These are phyloP conservation scores for Calosoma granatense DNA, from an alignment of 1,140 invertebrate genomes.

Conservation along the genomic window DNA sequence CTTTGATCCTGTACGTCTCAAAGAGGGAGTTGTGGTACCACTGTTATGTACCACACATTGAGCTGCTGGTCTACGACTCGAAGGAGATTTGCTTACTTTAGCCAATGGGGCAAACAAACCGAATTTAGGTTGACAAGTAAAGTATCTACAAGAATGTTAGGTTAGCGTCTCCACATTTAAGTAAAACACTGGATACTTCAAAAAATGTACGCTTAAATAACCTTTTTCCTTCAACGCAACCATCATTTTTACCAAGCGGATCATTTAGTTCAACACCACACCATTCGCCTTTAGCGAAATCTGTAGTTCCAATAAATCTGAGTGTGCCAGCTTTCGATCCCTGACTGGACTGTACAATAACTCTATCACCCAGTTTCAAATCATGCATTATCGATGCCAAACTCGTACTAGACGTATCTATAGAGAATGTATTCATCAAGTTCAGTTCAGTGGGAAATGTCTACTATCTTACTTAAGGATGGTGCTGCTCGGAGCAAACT, in stretches of 20 bases:
- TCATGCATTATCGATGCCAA: conserved; percentile 38
- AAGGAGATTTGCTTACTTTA: conserved; percentile 76
- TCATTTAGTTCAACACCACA: conserved; percentile 93
- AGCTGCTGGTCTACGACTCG: conserved; percentile 52
- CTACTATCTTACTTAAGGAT: conserved; percentile 29
- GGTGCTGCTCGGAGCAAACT: conserved; percentile 35
- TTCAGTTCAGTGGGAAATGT: background rate
- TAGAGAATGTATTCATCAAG: conserved; percentile 12
- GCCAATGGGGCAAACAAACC: conserved; percentile 86
- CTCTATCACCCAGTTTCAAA: conserved; percentile 72
- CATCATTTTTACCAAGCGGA: conserved; percentile 90
- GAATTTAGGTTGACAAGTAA: conserved; percentile 80
- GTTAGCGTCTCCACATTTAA: background rate
- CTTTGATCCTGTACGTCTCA: conserved; percentile 66
- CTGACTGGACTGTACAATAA: conserved; percentile 77
- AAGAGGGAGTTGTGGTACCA: conserved; percentile 41
- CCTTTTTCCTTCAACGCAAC: conserved; percentile 79
- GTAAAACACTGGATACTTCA: background rate
- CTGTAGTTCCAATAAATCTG: conserved; percentile 72
- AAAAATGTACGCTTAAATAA: too few relatives aligned
- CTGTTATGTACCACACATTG: conserved; percentile 52
- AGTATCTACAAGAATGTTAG: conserved; percentile 66
- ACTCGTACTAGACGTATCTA: conserved; percentile 54
- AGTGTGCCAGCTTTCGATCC: conserved; percentile 83
- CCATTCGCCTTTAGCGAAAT: conserved; percentile 88